Conservation (phyloP, 2,888 invertebrate genomes). For the Macrostomum cliftonense region DNA sequence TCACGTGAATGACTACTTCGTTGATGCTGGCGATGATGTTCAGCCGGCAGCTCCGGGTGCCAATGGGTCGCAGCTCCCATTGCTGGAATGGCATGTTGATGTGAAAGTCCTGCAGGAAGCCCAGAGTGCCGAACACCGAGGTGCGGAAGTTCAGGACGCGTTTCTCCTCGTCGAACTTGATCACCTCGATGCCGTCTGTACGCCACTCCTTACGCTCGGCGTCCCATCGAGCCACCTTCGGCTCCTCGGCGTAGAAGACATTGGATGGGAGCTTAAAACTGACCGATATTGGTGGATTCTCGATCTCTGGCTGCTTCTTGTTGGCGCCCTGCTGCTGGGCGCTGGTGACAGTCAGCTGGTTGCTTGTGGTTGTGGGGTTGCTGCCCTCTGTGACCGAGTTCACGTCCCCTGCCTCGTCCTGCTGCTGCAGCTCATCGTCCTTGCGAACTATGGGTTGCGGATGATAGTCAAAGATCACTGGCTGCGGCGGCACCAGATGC, state of each 20-base stretch:
- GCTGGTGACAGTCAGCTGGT: too few relatives aligned
- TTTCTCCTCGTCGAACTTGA: slow-evolving; percentile 25
- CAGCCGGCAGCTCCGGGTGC: slow-evolving; percentile 22
- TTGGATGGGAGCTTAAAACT: slow-evolving; percentile 19
- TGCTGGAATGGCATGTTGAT: slow-evolving; percentile 38
- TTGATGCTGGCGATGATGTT: slow-evolving; percentile 34
- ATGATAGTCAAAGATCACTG: background rate
- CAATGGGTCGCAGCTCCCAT: slow-evolving; percentile 31
- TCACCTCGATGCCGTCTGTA: slow-evolving; percentile 29
- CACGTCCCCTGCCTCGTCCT: too few relatives aligned
- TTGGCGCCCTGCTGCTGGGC: too few relatives aligned
- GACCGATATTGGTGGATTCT: slow-evolving; percentile 2
- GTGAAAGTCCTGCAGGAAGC: slow-evolving; percentile 33
- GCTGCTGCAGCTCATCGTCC: too few relatives aligned
- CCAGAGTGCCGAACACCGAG: slow-evolving; percentile 28
- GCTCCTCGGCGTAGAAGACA: slow-evolving; percentile 31
- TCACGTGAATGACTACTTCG: slow-evolving; percentile 32
- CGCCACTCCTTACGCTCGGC: slow-evolving; percentile 25
- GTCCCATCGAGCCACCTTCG: slow-evolving; percentile 34
- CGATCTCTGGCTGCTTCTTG: background rate
- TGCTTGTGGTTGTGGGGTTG: too few relatives aligned
- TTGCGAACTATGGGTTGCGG: too few relatives aligned
- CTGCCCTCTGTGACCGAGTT: too few relatives aligned
- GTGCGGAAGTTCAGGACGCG: slow-evolving; percentile 27
- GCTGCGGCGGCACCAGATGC: slow-evolving; percentile 3